Base-by-base conservation (phyloP, 2,888 invertebrate species). In the Lutraria lutraria region DNA sequence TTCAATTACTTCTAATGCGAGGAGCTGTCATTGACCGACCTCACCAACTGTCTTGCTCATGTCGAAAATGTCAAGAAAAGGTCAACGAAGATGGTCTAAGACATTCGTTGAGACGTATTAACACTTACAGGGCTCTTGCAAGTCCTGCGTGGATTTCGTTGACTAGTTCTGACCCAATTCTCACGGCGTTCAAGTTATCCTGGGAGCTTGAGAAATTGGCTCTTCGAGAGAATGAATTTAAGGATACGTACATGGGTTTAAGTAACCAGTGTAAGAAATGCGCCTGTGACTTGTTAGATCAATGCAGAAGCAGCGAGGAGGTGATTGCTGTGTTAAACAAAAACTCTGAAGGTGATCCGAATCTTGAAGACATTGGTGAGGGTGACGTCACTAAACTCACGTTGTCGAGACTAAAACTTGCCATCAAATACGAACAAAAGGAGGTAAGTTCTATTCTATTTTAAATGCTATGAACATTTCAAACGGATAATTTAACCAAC, bases 71-170 rank as follows among this genome's bases (percentile, higher is more conserved):
- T 93, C 96, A 96, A 83, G 96, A 95, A 81, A 95, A 95, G 72
- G 96, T 96, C 54, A 95, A 96, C 86, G 96, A 96, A 85, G 97
- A 97, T 94, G 97, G 97, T 83, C 95, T 97, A 34, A 96, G 97
- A 25, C 97, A 97, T 95, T 97, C 97, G 16, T 95, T 97, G 43
- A 96, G 97, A 56, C 94, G 97, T 6, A 97, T 97, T 89, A 97
- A 97, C 94, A 97, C 97, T 12, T 97, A 97, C 95, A 95, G 97
- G 84, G 97, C 97, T 21, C 96, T 97, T 54, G 97, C 97, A 54
- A 97, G 97, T 91, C 97, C 97, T 0, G 97, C 97, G 2, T 97
- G 97, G 97, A 97, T 97, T 92, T 97, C 97, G 4, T 95, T 97
- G 54, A 97, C 97, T 56, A 97, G 97, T 90, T 95, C 97, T 21